Evolutionary conservation across 92 coral and sea anemone genomes (phyloP), one percentile per base, ranked within the genome.

Genomic region (Heteractis magnifica): DNA sequence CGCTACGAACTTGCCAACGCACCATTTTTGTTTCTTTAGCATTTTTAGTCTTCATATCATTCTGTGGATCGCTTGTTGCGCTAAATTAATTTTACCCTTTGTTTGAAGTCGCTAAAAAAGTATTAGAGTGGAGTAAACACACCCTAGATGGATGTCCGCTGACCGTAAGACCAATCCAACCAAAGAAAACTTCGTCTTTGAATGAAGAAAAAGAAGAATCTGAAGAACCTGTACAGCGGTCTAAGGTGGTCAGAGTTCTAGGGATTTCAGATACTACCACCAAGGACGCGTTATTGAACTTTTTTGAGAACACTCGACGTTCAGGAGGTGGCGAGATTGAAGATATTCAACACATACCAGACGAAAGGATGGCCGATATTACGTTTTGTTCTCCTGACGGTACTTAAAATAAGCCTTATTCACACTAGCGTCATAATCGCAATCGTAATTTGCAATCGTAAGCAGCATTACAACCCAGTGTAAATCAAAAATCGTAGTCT

Each of bases 291-390:
- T 49, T 82, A 65, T 58, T 80, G 14, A 77, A 77, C 18, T 82
- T 82, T 65, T 87, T 87, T 77, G 90, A 87, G 76, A 81, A 82
- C 72, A 82, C 70, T 44, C 73, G 83, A 51, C 65, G 86, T 51
- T 65, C 90, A 20, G 90, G 87, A 18, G 90, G 90, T 14, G 86
- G 90, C 23, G 84, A 81, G 65, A 52, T 81, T 10, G 84, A 81
- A 44, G 84, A 81, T 53, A 81, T 81, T 70, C 84, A 81, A 19
- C 48, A 81, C 23, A 70, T 64, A 11, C 77, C 41, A 52, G 84
- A 81, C 4, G 77, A 81, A 15, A 53, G 84, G 18, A 10, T 71
- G 48, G 84, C 84, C 4, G 84, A 81, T 4, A 81, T 81, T 51
- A 81, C 84, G 8, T 81, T 81, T 56, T 53, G 72, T 10, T 48